Conservation (phyloP, 2,888 invertebrate species). For the Hartigia nigra region DNA sequence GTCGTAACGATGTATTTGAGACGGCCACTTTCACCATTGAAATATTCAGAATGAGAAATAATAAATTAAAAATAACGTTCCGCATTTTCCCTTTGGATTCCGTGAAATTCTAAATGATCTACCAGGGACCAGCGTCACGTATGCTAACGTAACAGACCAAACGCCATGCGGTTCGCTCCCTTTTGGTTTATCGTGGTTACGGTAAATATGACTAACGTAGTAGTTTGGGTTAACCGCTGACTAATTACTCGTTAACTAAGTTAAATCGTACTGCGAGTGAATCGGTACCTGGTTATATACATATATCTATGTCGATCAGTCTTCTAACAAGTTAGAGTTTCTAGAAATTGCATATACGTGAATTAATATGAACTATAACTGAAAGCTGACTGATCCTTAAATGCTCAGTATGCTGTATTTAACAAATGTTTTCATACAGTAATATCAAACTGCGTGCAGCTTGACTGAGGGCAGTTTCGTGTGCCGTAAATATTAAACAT, state of each 20-base stretch:
- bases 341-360: neutral
- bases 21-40: neutral
- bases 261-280: conserved; percentile 44
- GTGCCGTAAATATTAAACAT: no score
- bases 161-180: neutral
- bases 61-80: neutral
- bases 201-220: conserved; percentile 23
- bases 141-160: neutral
- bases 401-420: neutral
- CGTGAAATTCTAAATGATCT: neutral
- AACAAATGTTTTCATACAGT: no score
- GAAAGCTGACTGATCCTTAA: neutral
- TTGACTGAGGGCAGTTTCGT: no score
- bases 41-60: neutral
- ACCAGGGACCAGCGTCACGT: neutral
- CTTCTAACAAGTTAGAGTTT: neutral
- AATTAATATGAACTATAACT: neutral
- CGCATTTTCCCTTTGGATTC: neutral
- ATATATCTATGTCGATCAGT: neutral
- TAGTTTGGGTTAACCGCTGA: conserved; percentile 50
- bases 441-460: no score
- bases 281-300: neutral
- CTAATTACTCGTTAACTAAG: conserved; percentile 53
- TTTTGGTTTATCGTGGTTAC: neutral
- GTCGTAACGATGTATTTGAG: neutral